These are phyloP conservation scores for Elmis aenea DNA, from an alignment of 2,888 invertebrate species.

Conservation along the genomic window DNA sequence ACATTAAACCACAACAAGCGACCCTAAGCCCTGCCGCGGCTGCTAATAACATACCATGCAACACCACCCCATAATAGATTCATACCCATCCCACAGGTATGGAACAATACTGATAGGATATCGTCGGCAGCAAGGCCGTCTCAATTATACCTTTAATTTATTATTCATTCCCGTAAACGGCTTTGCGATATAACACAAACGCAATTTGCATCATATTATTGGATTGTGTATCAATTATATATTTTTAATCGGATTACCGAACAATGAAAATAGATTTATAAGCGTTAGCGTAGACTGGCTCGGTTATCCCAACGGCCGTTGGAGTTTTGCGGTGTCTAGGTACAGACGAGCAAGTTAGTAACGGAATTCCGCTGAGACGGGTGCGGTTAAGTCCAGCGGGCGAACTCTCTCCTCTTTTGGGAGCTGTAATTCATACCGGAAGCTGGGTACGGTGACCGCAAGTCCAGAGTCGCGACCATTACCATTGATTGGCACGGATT, in stretches of 20 bases:
- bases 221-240: constrained; percentile 24
- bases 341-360: too few relatives aligned
- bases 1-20: neutral
- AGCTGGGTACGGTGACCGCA: constrained; percentile 31
- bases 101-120: constrained; percentile 18
- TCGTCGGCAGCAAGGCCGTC: constrained; percentile 21
- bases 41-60: constrained; percentile 2
- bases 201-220: constrained; percentile 30
- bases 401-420: constrained; percentile 18
- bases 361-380: too few relatives aligned
- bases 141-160: constrained; percentile 34
- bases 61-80: constrained; percentile 9
- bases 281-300: neutral
- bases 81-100: constrained; percentile 7
- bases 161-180: constrained; percentile 32
- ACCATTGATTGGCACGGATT: constrained; percentile 45
- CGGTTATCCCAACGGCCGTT: constrained; percentile 1
- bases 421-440: constrained; percentile 42
- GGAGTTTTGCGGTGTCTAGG: too few relatives aligned
- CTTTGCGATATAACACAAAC: constrained; percentile 28
- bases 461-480: constrained; percentile 30
- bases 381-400: constrained; percentile 9
- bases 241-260: constrained; percentile 15
- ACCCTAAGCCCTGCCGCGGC: neutral
- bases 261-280: neutral